Evolutionary conservation across 2,797 vertebrate genomes (phyloP), one percentile per base, ranked within the genome.

Genomic region (Catamblyrhynchus diadema): DNA sequence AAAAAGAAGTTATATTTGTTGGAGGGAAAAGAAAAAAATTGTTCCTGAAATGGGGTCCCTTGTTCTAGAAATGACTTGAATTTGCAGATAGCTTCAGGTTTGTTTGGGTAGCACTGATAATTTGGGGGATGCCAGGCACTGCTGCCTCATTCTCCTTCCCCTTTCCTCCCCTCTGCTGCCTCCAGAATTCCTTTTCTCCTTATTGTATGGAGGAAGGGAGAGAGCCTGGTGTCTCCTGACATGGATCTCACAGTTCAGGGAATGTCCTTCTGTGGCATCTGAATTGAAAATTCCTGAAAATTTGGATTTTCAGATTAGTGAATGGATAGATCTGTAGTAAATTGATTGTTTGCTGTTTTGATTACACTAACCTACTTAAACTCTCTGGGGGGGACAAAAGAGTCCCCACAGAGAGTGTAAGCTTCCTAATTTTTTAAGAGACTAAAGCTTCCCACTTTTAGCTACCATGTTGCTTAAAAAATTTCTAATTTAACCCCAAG

Each of bases 11-110:
- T 18, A 2, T 42, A 3, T 67, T 66, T 48, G 2, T 11, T 17
- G 35, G 12, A 2, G 4, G 1, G 2, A 23, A n/a, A 60, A 44
- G 7, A 5, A 12, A 18, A 25, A 28, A 8, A 8, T 12, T 45
- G 4, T 14, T 27, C 17, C 14, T 61, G 28, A 59, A 61, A 19
- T 39, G 35, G 8, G 1, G 6, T 86, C 32, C 6, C 14, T 64
- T 8, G 3, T 75, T 50, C 23, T 77, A 3, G 30, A 51, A 70
- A 47, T 6, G 4, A 12, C 20, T 54, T 18, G 20, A 22, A 33
- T 79, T 87, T 81, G 20, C 37, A 32, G 32, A 14, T 2, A 8
- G 8, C 32, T 75, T 83, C 5, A 2, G 5, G 9, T 67, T 53
- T 19, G 15, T 73, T 12, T 1, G 2, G 33, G 60, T 28, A 41